A percentile compares a stretch with the other conserved stretches of the same genome.
phyloP scores from a whole-genome alignment of 2,888 invertebrate species.

The Tanytarsus gracilentus region DNA sequence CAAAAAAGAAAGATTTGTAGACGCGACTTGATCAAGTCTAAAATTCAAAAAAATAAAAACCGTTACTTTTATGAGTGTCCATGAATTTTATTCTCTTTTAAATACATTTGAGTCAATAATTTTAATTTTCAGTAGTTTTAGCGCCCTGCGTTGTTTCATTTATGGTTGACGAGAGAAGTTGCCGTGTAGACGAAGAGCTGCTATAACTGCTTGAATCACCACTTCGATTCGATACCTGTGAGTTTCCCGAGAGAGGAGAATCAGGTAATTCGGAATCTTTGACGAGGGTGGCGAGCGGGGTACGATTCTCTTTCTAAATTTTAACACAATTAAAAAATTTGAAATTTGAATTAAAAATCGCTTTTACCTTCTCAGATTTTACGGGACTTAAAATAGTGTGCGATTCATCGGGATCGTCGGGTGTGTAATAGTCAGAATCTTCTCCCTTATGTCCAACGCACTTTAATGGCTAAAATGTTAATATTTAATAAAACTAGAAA shows the following conservation, averaged over 20 bases:
- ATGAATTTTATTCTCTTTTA: no score
- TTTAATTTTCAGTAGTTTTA: conserved; percentile 1
- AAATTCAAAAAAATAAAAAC: no score
- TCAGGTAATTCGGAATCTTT: conserved; percentile 56
- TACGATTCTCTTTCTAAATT: conserved; percentile 25
- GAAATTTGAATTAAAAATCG: conserved; percentile 8
- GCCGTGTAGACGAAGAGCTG: conserved; percentile 57
- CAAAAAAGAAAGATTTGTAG: no score
- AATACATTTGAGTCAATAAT: neutral
- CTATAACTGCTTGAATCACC: conserved; percentile 75
- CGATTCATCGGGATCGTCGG: conserved; percentile 56
- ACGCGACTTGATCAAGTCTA: no score
- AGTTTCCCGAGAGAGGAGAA: conserved; percentile 54
- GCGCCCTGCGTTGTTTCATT: neutral
- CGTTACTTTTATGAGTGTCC: no score
- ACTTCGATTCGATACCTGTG: conserved; percentile 54
- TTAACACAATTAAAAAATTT: neutral
- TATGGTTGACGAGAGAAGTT: conserved; percentile 47
- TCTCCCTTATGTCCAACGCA: conserved; percentile 44
- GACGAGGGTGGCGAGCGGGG: conserved; percentile 37
- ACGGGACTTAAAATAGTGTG: conserved; percentile 58
- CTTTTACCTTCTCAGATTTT: conserved; percentile 34
- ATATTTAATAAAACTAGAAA: no score
- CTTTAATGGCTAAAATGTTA: no score
- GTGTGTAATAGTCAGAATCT: conserved; percentile 71